Evolutionary conservation across 1,140 invertebrate species (phyloP).

Genomic region (Drosophila tropicalis): DNA sequence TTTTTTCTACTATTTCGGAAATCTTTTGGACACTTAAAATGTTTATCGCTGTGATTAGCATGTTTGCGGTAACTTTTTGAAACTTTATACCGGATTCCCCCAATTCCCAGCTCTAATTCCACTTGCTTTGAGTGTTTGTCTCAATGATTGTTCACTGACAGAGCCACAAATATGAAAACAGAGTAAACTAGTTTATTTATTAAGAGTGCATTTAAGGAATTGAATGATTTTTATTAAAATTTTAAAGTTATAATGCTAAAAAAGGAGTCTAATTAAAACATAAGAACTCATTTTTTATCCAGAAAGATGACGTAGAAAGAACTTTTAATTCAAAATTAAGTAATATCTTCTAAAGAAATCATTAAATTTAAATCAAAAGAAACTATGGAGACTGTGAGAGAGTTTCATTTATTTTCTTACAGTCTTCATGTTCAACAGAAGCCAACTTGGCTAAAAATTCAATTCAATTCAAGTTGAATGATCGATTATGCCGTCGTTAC

Average conservation of each 20-base stretch:
- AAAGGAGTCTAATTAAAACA: too few relatives aligned
- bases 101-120: conserved; percentile 2
- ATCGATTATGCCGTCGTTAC: conserved; percentile 43
- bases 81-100: conserved; percentile 18
- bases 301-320: too few relatives aligned
- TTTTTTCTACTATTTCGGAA: conserved; percentile 56
- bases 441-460: background rate
- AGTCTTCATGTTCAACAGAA: background rate
- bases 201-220: too few relatives aligned
- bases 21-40: conserved; percentile 73
- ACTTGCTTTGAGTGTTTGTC: conserved; percentile 19
- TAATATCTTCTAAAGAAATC: too few relatives aligned
- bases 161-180: background rate
- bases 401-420: too few relatives aligned
- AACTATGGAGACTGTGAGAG: too few relatives aligned
- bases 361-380: too few relatives aligned
- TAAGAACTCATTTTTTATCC: too few relatives aligned
- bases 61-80: conserved; percentile 65
- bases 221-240: too few relatives aligned
- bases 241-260: too few relatives aligned
- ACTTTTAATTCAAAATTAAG: too few relatives aligned
- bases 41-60: conserved; percentile 77
- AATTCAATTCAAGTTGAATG: conserved; percentile 1
- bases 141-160: background rate
- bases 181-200: background rate